Percentiles rank a stretch among this genome's conserved stretches.
phyloP scores from a whole-genome alignment of 2,113 vertebrate genomes.

The Centropus unirufus region DNA sequence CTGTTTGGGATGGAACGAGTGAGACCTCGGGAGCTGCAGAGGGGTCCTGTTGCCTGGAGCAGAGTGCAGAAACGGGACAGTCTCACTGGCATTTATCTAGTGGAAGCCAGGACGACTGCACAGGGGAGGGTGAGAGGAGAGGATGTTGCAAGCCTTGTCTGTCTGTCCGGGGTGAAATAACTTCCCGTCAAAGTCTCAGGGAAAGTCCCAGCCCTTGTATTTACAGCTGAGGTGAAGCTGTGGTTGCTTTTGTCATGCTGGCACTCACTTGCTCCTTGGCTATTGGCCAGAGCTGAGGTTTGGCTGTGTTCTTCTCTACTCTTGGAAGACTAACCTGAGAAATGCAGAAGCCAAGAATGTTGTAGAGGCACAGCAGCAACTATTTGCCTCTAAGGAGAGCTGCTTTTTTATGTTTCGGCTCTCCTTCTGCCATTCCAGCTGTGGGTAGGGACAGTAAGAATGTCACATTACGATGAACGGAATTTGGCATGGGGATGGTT shows the following conservation, averaged over 20 bases:
- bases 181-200: constrained; percentile 35
- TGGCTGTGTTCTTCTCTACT: background rate
- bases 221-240: constrained; percentile 17
- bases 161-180: background rate
- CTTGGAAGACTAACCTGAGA: background rate
- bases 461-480: background rate
- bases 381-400: background rate
- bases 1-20: background rate
- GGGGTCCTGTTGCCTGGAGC: background rate
- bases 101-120: background rate
- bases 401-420: background rate
- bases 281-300: background rate
- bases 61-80: background rate
- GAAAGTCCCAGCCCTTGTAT: constrained; percentile 52
- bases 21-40: background rate
- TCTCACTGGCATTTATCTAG: constrained; percentile 13
- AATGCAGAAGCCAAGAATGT: background rate
- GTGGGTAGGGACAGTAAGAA: background rate
- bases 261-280: constrained; percentile 3
- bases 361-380: background rate
- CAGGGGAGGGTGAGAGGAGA: background rate
- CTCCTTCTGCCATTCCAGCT: background rate
- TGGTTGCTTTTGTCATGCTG: constrained; percentile 21
- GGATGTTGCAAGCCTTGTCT: constrained; percentile 52
- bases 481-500: background rate